A percentile compares a stretch with the other conserved stretches of the same genome.
Evolutionary conservation across 2,888 invertebrate genomes (phyloP).

Genomic region (Morinoia aosen): DNA sequence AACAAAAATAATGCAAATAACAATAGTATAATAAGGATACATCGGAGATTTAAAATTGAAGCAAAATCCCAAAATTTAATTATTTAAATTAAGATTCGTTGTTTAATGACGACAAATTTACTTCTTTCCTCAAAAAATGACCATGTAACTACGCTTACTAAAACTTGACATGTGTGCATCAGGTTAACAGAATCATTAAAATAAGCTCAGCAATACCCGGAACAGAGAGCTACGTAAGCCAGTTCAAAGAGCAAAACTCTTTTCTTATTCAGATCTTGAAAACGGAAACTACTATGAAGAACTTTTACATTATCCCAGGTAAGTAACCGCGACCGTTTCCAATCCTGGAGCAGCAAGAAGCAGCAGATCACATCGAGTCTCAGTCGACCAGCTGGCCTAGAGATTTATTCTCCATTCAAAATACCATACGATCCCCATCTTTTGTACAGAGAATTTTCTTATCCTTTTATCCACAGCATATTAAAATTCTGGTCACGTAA

Average conservation of each 20-base stretch:
- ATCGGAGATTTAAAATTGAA: too few species aligned
- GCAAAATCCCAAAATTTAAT: too few species aligned
- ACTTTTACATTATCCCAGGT: not conserved
- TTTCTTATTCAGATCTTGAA: not conserved
- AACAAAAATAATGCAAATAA: too few species aligned
- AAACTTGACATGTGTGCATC: too few species aligned
- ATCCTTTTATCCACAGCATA: not conserved
- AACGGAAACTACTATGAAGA: not conserved
- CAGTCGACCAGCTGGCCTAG: not conserved
- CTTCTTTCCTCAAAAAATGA: too few species aligned
- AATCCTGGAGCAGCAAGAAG: not conserved
- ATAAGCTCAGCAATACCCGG: too few species aligned
- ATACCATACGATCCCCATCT: not conserved
- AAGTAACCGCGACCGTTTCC: not conserved
- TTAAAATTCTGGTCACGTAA: slow-evolving; percentile 10
- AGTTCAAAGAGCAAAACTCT: not conserved
- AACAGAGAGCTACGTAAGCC: not conserved
- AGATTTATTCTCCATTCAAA: not conserved
- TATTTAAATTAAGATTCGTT: too few species aligned
- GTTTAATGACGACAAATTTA: too few species aligned
- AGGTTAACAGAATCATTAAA: too few species aligned
- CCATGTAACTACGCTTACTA: too few species aligned
- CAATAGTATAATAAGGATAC: too few species aligned
- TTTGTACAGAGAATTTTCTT: not conserved
- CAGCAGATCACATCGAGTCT: not conserved